These are phyloP conservation scores for Diloba caeruleocephala DNA, from an alignment of 2,888 invertebrate genomes.

Conservation along the genomic window DNA sequence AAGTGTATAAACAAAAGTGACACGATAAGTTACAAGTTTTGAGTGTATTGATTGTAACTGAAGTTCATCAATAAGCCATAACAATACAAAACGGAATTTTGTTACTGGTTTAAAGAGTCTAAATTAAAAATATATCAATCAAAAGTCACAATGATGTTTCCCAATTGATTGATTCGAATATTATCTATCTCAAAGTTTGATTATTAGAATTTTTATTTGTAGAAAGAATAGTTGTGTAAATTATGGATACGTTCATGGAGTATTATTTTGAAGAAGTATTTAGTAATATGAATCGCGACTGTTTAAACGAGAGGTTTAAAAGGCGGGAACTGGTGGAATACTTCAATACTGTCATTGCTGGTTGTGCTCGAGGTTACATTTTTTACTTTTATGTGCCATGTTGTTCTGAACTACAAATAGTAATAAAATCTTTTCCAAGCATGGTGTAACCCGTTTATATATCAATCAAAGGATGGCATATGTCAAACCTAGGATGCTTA, in stretches of 20 bases:
- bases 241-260: slow-evolving; percentile 94
- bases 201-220: neutral
- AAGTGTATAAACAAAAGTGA: neutral
- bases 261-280: slow-evolving; percentile 94
- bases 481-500: no score
- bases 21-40: neutral
- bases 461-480: no score
- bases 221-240: slow-evolving; percentile 27
- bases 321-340: slow-evolving; percentile 93
- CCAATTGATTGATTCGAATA: slow-evolving; percentile 3
- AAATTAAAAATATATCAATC: slow-evolving; percentile 20
- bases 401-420: no score
- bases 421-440: no score
- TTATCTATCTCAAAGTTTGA: neutral
- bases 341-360: slow-evolving; percentile 93
- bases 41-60: no score
- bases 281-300: slow-evolving; percentile 91
- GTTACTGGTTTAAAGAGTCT: slow-evolving; percentile 30
- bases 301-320: slow-evolving; percentile 92
- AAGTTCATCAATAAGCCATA: slow-evolving; percentile 11
- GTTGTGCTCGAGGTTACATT: slow-evolving; percentile 89
- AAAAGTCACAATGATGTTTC: slow-evolving; percentile 45
- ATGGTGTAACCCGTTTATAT: no score
- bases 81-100: neutral
- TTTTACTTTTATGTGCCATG: slow-evolving; percentile 1